Base-by-base conservation (phyloP, 2,113 vertebrate species). In the Acrocephalus kingi region DNA sequence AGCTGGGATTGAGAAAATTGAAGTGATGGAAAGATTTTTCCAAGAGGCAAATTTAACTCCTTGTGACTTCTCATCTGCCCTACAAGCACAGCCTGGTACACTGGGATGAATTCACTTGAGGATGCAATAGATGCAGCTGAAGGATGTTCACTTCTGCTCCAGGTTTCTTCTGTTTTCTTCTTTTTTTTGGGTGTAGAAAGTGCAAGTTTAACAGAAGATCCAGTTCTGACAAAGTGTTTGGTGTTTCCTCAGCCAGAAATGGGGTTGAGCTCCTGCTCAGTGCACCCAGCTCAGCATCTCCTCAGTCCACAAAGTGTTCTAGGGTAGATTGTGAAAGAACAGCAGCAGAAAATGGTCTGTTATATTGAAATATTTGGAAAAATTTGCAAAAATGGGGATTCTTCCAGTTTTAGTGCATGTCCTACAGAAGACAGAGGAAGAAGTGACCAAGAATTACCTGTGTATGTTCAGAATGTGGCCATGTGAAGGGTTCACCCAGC, bases 301-400 rank as follows among this genome's bases (percentile, higher is more conserved):
- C 37, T 24, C 1, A 2, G 24, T 3, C 41, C 62, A 22, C 62
- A 37, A 8, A 16, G 35, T 10, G 11, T 72, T 21, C 48, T 7
- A 5, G 45, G 43, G 6, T 20, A 16, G 37, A 15, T 22, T n/a
- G 6, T 15, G 54, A 41, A 37, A 54, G 21, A n/a, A 20, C 0
- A 59, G 13, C 41, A 55, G 55, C 10, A 78, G 15, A 58, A 84
- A 75, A 43, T 20, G 23, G 7, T 14, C 52, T 67, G 52, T 33
- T 82, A 11, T 0, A 19, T 13, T 48, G 15, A 7, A 8, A 69
- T 73, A 11, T 20, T 54, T 2, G 0, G n/a, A 73, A 9, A 61
- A 3, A 43, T 2, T 12, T 1, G 1, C 68, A 30, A 35, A 74
- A 86, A 31, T 8, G 4, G 8, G 7, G 19, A 31, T 69, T 89